These are phyloP conservation scores for Troglohyphantes excavatus DNA, from an alignment of 2,888 invertebrate species.

Conservation along the genomic window DNA sequence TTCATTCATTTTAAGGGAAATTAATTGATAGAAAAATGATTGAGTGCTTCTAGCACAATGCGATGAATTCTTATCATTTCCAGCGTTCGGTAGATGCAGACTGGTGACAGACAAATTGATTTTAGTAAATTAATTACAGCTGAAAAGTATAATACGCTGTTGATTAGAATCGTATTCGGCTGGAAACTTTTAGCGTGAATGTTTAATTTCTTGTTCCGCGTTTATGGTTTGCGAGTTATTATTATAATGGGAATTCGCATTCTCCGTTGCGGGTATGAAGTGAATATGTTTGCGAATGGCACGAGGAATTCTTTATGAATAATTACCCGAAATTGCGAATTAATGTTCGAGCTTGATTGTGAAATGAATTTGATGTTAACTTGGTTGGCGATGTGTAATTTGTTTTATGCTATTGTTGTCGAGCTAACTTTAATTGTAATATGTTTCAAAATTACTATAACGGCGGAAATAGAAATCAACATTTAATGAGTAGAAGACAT, in stretches of 20 bases:
- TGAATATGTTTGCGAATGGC: neutral
- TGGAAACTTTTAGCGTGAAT: neutral
- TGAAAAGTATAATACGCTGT: neutral
- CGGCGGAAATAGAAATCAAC: no score
- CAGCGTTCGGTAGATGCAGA: neutral
- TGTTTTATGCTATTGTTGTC: no score
- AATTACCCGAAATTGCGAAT: neutral
- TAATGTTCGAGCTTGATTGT: neutral
- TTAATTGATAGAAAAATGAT: constrained; percentile 4
- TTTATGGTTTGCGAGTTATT: neutral
- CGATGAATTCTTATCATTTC: constrained; percentile 9
- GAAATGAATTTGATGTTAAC: neutral
- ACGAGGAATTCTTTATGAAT: neutral
- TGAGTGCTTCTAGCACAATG: neutral
- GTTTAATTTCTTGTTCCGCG: neutral
- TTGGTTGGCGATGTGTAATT: no score
- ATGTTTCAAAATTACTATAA: no score
- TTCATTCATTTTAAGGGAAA: neutral
- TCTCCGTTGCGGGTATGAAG: neutral
- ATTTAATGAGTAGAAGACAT: no score
- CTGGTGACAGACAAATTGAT: neutral
- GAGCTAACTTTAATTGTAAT: no score
- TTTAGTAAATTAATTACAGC: neutral
- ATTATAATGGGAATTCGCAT: neutral
- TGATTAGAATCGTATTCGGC: neutral